phyloP scores from a whole-genome alignment of 2,888 invertebrate genomes.

The Apamea epomidion region DNA sequence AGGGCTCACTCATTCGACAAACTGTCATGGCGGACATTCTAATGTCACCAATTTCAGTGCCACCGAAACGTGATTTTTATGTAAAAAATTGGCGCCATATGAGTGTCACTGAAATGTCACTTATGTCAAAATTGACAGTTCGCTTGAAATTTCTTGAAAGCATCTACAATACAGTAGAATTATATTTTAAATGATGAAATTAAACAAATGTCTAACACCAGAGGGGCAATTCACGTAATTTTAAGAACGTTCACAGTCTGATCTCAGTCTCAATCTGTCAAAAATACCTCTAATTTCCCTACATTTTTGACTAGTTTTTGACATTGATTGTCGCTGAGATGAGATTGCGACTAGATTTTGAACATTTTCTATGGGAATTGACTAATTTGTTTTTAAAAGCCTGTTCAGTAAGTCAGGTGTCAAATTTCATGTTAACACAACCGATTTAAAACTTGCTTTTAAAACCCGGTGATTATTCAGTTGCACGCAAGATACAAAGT shows the following conservation, averaged over 20 bases:
- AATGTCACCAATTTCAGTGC: slow-evolving; percentile 7
- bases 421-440: not conserved
- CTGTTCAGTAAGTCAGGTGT: not conserved
- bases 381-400: not conserved
- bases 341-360: no score
- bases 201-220: not conserved
- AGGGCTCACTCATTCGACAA: not conserved
- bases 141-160: not conserved
- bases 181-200: not conserved
- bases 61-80: not conserved
- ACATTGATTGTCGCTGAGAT: no score
- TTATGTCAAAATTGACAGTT: slow-evolving; percentile 17
- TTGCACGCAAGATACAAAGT: not conserved
- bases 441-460: not conserved
- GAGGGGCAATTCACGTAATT: no score
- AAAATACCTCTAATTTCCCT: no score
- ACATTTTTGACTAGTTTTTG: no score
- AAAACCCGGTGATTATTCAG: not conserved
- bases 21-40: slow-evolving; percentile 26
- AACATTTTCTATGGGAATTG: no score
- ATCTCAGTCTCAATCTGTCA: no score
- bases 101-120: not conserved
- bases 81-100: slow-evolving; percentile 23
- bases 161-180: not conserved
- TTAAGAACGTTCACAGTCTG: no score